These are phyloP conservation scores for Masticophis lateralis DNA, from an alignment of 2,797 vertebrate genomes.

Conservation along the genomic window DNA sequence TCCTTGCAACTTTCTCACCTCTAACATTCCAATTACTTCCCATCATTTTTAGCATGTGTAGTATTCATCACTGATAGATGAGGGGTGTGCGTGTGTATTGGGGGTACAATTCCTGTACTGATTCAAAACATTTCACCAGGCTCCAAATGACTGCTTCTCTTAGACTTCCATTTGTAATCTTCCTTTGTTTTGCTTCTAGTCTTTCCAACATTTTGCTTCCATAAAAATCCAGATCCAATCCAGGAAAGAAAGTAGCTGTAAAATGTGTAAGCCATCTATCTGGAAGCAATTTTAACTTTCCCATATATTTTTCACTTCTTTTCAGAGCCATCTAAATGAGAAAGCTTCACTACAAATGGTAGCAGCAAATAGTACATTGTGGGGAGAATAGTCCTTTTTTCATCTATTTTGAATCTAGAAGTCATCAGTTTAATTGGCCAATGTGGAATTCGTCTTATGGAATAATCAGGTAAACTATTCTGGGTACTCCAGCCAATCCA, in stretches of 20 bases:
- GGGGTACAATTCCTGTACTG: neutral
- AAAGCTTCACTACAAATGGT: neutral
- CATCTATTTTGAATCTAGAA: neutral
- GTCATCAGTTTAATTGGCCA: neutral
- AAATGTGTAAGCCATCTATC: neutral
- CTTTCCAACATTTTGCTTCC: neutral
- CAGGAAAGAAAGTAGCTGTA: neutral
- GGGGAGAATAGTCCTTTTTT: neutral
- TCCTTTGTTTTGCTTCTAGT: neutral
- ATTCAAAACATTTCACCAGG: neutral
- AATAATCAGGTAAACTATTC: neutral
- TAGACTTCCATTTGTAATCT: neutral
- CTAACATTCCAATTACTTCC: neutral
- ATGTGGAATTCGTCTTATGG: neutral
- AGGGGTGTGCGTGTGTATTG: neutral
- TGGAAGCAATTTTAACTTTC: neutral
- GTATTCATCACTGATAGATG: neutral
- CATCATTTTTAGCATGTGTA: neutral
- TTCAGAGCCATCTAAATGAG: neutral
- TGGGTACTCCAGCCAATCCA: neutral
- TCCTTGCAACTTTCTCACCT: neutral
- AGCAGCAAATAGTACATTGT: neutral
- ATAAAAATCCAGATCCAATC: neutral
- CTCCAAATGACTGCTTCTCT: neutral
- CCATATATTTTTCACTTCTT: neutral